Percentiles rank a stretch among this genome's conserved stretches.
Evolutionary conservation across 2,113 vertebrate genomes (phyloP).

Genomic region (Dipodomys ordii): DNA sequence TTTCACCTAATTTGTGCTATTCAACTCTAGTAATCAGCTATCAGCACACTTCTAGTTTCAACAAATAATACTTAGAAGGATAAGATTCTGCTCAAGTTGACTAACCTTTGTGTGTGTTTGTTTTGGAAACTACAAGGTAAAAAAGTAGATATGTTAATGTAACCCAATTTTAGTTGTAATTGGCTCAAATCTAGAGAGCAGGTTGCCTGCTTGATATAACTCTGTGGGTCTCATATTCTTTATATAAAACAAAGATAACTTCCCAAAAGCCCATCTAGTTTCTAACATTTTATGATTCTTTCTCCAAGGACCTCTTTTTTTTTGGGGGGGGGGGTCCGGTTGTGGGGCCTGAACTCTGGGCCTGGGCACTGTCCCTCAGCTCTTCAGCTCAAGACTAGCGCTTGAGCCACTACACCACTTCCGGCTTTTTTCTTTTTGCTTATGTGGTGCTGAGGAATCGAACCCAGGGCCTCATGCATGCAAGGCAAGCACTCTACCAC

Average conservation of each 20-base stretch:
- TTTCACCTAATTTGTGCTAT: not conserved
- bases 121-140: not conserved
- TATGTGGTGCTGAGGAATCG: no score
- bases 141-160: not conserved
- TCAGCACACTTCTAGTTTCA: not conserved
- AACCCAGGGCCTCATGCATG: no score
- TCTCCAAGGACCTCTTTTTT: not conserved
- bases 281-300: conserved; percentile 32
- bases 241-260: not conserved
- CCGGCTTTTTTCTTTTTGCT: no score
- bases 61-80: not conserved
- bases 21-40: not conserved
- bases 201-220: not conserved
- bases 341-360: no score
- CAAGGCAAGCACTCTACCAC: no score
- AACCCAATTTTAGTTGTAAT: not conserved
- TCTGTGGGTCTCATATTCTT: not conserved
- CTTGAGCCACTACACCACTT: no score
- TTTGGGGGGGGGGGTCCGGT: no score
- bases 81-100: not conserved
- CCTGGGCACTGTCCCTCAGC: no score
- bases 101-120: not conserved
- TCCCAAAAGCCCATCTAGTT: not conserved
- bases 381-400: no score
- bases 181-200: not conserved